These are phyloP conservation scores for Drosophila suzukii DNA, from an alignment of 1,140 invertebrate genomes.

Conservation along the genomic window DNA sequence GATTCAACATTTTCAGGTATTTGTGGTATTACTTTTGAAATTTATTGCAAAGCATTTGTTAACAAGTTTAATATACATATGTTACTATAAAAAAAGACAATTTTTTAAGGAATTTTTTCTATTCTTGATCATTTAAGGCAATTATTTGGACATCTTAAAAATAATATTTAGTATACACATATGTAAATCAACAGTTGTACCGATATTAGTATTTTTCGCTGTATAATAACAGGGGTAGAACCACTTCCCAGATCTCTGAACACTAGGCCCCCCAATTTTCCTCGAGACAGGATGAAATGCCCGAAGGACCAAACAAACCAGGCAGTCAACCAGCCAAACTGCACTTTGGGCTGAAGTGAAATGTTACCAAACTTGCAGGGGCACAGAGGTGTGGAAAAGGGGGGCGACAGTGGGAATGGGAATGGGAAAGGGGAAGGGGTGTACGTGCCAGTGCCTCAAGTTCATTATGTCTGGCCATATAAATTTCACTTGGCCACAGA, in stretches of 20 bases:
- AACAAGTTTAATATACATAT: no score
- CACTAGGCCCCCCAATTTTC: neutral
- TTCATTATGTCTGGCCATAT: constrained; percentile 81
- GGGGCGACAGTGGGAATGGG: no score
- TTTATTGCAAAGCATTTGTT: no score
- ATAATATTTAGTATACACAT: no score
- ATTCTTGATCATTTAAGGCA: no score
- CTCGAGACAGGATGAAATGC: constrained; percentile 26
- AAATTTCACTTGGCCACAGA: constrained; percentile 80
- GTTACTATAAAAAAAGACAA: no score
- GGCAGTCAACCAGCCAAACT: constrained; percentile 52
- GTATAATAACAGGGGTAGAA: neutral
- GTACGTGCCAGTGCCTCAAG: constrained; percentile 74
- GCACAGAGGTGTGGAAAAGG: constrained; percentile 1
- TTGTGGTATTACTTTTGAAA: no score
- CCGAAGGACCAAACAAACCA: constrained; percentile 46
- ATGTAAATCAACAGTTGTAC: no score
- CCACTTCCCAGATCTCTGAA: neutral
- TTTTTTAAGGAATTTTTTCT: no score
- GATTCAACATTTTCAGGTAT: no score
- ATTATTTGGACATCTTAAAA: no score
- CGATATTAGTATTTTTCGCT: neutral
- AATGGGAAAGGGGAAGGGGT: neutral
- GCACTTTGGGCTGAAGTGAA: constrained; percentile 65
- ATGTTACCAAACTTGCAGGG: constrained; percentile 47